Evolutionary conservation across 2,797 vertebrate species (phyloP), one percentile per base, ranked within the genome.

Genomic region (Rhadinocentrus ornatus): DNA sequence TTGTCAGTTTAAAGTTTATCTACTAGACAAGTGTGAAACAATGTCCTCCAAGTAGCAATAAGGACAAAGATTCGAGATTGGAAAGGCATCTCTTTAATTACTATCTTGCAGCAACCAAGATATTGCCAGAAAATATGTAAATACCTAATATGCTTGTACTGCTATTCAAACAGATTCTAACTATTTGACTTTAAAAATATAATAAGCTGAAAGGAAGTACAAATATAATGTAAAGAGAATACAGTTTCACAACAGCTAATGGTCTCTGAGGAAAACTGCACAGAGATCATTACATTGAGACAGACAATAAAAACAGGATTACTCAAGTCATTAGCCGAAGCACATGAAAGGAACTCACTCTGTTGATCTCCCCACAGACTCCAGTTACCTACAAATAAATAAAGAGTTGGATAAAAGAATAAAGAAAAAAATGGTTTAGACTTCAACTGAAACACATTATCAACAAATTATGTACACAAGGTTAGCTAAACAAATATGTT

Each of bases 281-380:
- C 59, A 53, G 61, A 81, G 66, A 80, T 85, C 59, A 72, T 86
- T 80, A 74, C 55, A 66, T 80, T 76, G 41, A 87, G 62, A 79
- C 62, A 58, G 68, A 85, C 65, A 81, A 78, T 80, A 72, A 74
- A 80, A 66, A 70, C 66, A 77, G 62, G 75, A 69, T 77, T 58
- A 78, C 59, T 73, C 54, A 60, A 73, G 58, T 71, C 76, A 83
- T 80, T 80, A 80, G 66, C 66, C 77, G 68, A 66, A 74, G 55
- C 12, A 11, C 77, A 83, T 85, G 62, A 84, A 68, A 74, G 71
- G 88, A 93, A 96, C 98, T 97, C 94, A 99, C 98, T 98, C 91
- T 97, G 97, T 80, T 96, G 97, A 71, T 99, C 97, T 86, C 97
- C 97, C 98, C 97, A 99, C 83, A 98, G 95, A 93, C 95, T 98